Conservation (phyloP, 2,113 vertebrate genomes). For the Etheostoma spectabile region DNA sequence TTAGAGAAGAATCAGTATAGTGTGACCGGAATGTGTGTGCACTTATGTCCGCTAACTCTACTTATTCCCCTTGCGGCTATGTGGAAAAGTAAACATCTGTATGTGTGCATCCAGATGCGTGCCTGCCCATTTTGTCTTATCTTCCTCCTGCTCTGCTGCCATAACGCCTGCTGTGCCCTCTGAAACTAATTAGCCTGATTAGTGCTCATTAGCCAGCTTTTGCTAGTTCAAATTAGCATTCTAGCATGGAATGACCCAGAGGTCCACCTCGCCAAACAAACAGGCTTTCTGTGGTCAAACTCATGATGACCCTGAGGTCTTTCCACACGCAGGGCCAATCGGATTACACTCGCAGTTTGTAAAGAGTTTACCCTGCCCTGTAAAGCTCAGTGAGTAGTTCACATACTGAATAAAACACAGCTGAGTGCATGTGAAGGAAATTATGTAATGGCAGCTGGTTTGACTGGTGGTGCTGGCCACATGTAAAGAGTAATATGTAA, state of each 20-base stretch:
- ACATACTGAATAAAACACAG: not conserved
- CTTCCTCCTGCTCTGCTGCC: slow-evolving; percentile 25
- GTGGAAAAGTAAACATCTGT: slow-evolving; percentile 37
- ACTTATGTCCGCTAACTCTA: slow-evolving; percentile 2
- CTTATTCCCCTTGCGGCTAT: slow-evolving; percentile 40
- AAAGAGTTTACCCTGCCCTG: not conserved
- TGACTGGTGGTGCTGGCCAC: not conserved
- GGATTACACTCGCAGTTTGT: slow-evolving; percentile 14
- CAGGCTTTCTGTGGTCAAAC: slow-evolving; percentile 42
- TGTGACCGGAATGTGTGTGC: slow-evolving; percentile 11
- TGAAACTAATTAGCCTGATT: slow-evolving; percentile 72
- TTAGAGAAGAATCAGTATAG: slow-evolving; percentile 6
- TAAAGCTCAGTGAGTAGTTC: not conserved
- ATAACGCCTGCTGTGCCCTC: slow-evolving; percentile 46
- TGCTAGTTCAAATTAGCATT: slow-evolving; percentile 74
- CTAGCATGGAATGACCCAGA: slow-evolving; percentile 47
- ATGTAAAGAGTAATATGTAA: not conserved
- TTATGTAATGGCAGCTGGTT: slow-evolving; percentile 9
- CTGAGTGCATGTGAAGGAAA: not conserved
- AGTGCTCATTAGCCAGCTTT: slow-evolving; percentile 76
- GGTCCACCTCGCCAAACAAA: slow-evolving; percentile 59
- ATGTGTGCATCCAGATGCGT: slow-evolving; percentile 47
- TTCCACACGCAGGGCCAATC: slow-evolving; percentile 13
- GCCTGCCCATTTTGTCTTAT: slow-evolving; percentile 28
- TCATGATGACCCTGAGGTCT: slow-evolving; percentile 27